phyloP scores from a whole-genome alignment of 30 jellyfish, hydroid and myxozoan genomes.

The Rhopilema esculentum region DNA sequence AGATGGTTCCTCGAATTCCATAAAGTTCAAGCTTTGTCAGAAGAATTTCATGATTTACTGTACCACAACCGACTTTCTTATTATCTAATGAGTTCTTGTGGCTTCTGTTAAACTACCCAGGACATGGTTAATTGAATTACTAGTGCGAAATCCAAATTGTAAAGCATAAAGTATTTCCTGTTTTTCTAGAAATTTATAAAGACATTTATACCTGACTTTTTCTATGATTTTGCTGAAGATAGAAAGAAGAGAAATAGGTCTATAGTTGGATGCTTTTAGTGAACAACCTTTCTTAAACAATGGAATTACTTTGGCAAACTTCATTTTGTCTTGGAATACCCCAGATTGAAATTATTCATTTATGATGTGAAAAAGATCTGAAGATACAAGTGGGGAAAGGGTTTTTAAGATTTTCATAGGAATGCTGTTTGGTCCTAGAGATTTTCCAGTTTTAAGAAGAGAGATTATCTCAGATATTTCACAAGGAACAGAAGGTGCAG shows the following conservation, averaged over 20 bases:
- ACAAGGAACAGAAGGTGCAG: slow-evolving; percentile 27
- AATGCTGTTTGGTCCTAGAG: slow-evolving; percentile 1
- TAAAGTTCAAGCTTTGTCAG: not conserved
- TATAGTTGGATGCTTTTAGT: slow-evolving; percentile 1
- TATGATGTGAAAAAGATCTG: slow-evolving; percentile 8
- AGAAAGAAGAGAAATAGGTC: no score
- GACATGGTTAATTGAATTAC: slow-evolving; percentile 62
- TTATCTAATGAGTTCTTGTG: slow-evolving; percentile 53
- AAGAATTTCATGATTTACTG: slow-evolving; percentile 8
- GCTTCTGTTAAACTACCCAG: slow-evolving; percentile 69
- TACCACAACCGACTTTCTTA: not conserved
- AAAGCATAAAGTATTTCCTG: slow-evolving; percentile 39
- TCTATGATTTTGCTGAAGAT: no score
- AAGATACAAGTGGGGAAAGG: slow-evolving; percentile 16
- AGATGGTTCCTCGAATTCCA: slow-evolving; percentile 19
- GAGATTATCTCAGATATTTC: slow-evolving; percentile 42
- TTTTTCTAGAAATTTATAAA: slow-evolving; percentile 49
- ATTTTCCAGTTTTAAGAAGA: slow-evolving; percentile 22
- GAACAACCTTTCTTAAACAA: slow-evolving; percentile 14
- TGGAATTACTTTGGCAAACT: slow-evolving; percentile 27
- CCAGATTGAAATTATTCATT: slow-evolving; percentile 7
- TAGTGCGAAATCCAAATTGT: slow-evolving; percentile 72
- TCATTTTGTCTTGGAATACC: slow-evolving; percentile 18
- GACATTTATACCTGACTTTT: slow-evolving; percentile 40
- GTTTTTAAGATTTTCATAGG: slow-evolving; percentile 31